Evolutionary conservation across 2,888 invertebrate genomes (phyloP).

Genomic region (Drosophila greeni): DNA sequence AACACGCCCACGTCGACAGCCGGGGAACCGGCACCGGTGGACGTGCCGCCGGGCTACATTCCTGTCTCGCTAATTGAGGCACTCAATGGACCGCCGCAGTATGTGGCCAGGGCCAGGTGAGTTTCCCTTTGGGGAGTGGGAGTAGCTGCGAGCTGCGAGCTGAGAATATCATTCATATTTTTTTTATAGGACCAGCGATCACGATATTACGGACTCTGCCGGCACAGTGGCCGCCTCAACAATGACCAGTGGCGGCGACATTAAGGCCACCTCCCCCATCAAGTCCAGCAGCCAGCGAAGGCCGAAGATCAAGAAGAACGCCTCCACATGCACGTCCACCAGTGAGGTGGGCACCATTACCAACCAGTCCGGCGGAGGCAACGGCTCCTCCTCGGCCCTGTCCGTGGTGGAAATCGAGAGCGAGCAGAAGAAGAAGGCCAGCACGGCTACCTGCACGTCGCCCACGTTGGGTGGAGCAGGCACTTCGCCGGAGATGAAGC

Average conservation of each 20-base stretch:
- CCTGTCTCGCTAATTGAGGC: conserved; percentile 97
- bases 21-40: conserved; percentile 80
- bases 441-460: conserved; percentile 31
- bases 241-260: conserved; percentile 65
- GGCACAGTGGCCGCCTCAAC: conserved; percentile 64
- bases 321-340: conserved; percentile 68
- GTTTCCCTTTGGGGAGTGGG: background rate
- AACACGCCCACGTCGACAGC: conserved; percentile 80
- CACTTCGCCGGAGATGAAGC: conserved; percentile 45
- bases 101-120: conserved; percentile 68
- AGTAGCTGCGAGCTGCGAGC: background rate
- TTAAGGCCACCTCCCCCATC: conserved; percentile 73
- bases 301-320: conserved; percentile 75
- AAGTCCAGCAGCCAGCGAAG: conserved; percentile 76
- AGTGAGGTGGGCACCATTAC: conserved; percentile 68
- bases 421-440: conserved; percentile 51
- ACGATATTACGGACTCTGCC: conserved; percentile 45
- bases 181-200: conserved; percentile 44
- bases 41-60: conserved; percentile 94
- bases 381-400: conserved; percentile 35
- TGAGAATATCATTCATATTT: background rate
- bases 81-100: conserved; percentile 90
- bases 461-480: conserved; percentile 31
- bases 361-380: conserved; percentile 24
- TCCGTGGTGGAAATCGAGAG: conserved; percentile 58